Evolutionary conservation across 2,113 vertebrate species (phyloP), one percentile per base, ranked within the genome.

Genomic region (Euleptes europaea): DNA sequence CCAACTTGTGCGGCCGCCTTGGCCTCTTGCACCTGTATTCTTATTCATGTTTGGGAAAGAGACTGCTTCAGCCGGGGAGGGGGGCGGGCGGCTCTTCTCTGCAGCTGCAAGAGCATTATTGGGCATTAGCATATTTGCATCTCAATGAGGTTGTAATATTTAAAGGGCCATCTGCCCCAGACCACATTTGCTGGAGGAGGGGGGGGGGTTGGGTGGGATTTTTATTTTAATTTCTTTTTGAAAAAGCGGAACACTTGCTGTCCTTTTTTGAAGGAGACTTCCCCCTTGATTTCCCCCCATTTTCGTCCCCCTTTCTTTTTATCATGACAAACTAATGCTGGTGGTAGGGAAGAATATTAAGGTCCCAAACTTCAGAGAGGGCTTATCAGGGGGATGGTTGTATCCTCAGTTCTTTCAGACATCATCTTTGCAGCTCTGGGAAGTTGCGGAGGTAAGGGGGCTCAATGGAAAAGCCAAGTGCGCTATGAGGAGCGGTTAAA

Each of bases 111-210:
- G 71, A 82, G 84, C 91, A 90, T 93, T 93, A 92, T 95, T 94
- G 86, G 92, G 82, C 15, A n/a, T 86, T 77, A 74, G 74, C 71
- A 0, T 6, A 95, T 96, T 95, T 95, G 96, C 95, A 95, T 96
- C 87, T 96, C 95, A 97, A 96, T 96, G 84, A 89, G 83, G 5
- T 93, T 23, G 92, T 95, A 93, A 96, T 95, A 96, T 95, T 95
- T 95, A 96, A 95, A 95, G 95, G 93, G 95, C 92, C 96, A 97
- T 96, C 96, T 97, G 96, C 91, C 26, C 94, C 60, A 6, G 86
- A 81, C 92, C 93, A 88, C 87, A 89, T 88, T 92, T 33, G 82
- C 70, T 90, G 94, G 90, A 94, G 93, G 92, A 93, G 90, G 78
- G 60, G 90, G 94, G 86, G 93, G 11, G 11, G 38, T 2, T 14